Percentiles rank a stretch among this genome's conserved stretches.
These are phyloP conservation scores for Lanius collurio DNA, from an alignment of 2,113 vertebrate species.

Conservation along the genomic window DNA sequence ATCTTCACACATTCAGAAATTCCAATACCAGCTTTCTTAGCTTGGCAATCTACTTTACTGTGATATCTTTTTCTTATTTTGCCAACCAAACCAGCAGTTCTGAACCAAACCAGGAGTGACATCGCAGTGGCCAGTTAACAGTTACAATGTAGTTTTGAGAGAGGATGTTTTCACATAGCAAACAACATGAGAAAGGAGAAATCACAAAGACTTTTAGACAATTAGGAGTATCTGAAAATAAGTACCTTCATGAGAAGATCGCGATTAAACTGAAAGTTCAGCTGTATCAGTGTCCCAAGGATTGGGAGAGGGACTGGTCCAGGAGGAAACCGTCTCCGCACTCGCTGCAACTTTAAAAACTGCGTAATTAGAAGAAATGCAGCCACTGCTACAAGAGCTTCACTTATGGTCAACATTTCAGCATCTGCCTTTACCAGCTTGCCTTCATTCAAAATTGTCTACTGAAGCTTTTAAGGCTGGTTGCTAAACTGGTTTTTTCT, in stretches of 20 bases:
- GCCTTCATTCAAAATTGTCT: background rate
- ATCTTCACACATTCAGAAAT: background rate
- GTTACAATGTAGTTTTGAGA: background rate
- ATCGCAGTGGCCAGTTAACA: background rate
- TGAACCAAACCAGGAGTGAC: background rate
- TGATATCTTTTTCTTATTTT: background rate
- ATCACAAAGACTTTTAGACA: background rate
- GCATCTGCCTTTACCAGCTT: background rate
- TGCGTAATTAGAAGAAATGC: background rate
- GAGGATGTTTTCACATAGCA: background rate
- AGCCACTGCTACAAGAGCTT: background rate
- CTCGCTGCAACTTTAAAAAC: constrained; percentile 50
- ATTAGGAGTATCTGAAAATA: constrained; percentile 10
- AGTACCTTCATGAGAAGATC: constrained; percentile 64
- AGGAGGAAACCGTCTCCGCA: constrained; percentile 31
- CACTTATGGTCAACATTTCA: constrained; percentile 40
- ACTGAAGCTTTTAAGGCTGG: background rate
- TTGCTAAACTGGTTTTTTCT: background rate
- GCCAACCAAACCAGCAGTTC: background rate
- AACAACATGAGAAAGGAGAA: background rate
- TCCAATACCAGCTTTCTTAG: background rate
- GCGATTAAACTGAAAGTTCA: constrained; percentile 50
- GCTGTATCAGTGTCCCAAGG: constrained; percentile 54
- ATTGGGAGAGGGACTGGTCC: constrained; percentile 59
- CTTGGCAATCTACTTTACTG: background rate